A percentile compares a stretch with the other conserved stretches of the same genome.
Evolutionary conservation across 1,140 invertebrate species (phyloP).

Genomic region (Drosophila pachea): DNA sequence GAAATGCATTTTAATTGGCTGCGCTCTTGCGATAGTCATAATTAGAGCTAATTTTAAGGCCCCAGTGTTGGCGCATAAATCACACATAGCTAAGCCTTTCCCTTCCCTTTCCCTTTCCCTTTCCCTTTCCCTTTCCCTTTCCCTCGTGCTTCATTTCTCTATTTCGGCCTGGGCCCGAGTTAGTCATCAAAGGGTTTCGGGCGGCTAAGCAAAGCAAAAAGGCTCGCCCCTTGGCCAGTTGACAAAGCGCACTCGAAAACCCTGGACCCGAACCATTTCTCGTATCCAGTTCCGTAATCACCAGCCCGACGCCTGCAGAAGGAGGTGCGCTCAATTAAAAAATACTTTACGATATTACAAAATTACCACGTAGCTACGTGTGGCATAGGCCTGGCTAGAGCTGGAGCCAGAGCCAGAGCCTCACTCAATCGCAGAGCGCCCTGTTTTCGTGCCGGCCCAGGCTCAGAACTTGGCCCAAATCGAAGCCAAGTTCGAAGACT

Average conservation of each 20-base stretch:
- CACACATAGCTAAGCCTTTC: constrained; percentile 26
- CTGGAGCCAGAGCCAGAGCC: constrained; percentile 1
- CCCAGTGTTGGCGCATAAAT: constrained; percentile 56
- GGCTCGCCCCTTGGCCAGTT: constrained; percentile 2
- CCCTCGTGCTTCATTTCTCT: background rate
- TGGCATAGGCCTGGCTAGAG: constrained; percentile 29
- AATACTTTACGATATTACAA: constrained; percentile 78
- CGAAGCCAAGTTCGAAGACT: constrained; percentile 16
- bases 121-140: too few relatives aligned
- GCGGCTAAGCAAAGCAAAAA: too few relatives aligned
- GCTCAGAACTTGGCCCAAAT: constrained; percentile 11
- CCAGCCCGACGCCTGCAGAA: constrained; percentile 31
- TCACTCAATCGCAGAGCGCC: constrained; percentile 15
- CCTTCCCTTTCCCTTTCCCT: too few relatives aligned
- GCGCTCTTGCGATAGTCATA: constrained; percentile 66
- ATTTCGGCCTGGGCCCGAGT: background rate
- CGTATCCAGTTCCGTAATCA: constrained; percentile 23
- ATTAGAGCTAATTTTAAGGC: constrained; percentile 74
- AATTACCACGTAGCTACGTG: constrained; percentile 69
- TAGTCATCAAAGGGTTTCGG: background rate
- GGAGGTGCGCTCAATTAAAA: constrained; percentile 76
- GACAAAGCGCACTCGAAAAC: constrained; percentile 20
- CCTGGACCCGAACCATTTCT: background rate
- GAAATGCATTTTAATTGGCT: constrained; percentile 75
- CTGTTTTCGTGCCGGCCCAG: background rate